These are phyloP conservation scores for Phalloptychus januarius DNA, from an alignment of 2,797 vertebrate species.

Conservation along the genomic window DNA sequence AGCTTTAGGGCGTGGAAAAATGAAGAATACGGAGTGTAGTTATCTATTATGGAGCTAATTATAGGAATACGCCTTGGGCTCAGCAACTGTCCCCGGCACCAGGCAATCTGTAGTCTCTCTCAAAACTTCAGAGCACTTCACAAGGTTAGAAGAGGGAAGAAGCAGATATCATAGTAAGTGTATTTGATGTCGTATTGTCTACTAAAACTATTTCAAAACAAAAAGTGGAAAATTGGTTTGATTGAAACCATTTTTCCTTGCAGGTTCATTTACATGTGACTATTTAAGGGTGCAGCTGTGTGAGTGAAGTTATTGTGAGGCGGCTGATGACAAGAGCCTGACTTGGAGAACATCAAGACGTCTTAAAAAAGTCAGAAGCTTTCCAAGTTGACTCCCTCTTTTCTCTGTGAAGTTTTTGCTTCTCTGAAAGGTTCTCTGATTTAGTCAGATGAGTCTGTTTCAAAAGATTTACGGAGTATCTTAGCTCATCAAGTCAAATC, in stretches of 20 bases:
- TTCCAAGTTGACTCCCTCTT: constrained; percentile 53
- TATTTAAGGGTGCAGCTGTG: constrained; percentile 46
- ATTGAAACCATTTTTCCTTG: constrained; percentile 48
- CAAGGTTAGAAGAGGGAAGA: constrained; percentile 36
- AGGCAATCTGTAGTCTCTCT: constrained; percentile 56
- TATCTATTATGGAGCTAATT: constrained; percentile 72
- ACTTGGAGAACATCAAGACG: constrained; percentile 61
- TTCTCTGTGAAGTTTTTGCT: constrained; percentile 44
- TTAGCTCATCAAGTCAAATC: neutral
- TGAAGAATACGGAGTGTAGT: constrained; percentile 59
- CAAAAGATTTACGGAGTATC: neutral
- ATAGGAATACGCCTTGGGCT: constrained; percentile 67
- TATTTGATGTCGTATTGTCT: constrained; percentile 46
- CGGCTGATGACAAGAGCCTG: constrained; percentile 63
- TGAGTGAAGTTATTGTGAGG: constrained; percentile 50
- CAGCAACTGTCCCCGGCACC: constrained; percentile 64
- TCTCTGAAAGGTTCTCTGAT: constrained; percentile 57
- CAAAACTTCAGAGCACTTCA: constrained; percentile 56
- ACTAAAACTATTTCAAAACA: constrained; percentile 38
- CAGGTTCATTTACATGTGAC: constrained; percentile 19
- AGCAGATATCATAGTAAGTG: constrained; percentile 25
- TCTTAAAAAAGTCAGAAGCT: constrained; percentile 68
- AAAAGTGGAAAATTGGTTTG: constrained; percentile 55
- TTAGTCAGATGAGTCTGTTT: no score
- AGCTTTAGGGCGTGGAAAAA: constrained; percentile 56